Base-by-base conservation (phyloP, 2,888 invertebrate genomes). In the Acrocyrtus sp. region DNA sequence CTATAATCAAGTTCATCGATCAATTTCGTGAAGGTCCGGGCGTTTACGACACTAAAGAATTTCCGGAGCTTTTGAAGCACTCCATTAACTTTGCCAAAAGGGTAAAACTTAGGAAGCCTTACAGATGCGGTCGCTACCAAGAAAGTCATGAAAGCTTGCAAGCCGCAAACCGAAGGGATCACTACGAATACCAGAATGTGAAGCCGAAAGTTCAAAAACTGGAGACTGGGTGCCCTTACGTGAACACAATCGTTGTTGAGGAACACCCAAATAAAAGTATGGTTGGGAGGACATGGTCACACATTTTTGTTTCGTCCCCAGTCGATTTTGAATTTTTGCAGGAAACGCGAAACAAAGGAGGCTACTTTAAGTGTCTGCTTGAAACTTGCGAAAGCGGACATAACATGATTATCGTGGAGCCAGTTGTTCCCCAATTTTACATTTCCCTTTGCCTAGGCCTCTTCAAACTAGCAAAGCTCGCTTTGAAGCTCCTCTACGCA, bases 391-490 rank as follows among this genome's bases (percentile, higher is more conserved):
- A 3, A 1, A 62, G 63, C 15, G 26, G n/a, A 6, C 70, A 72
- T 45, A 51, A 72, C 15, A 45, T 72, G 45, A 72, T 72, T 29
- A 26, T 72, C 3, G 34, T 72, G 21, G 70, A 72, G n/a, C 70
- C 70, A 4, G 51, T 72, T 8, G 3, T n/a, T 5, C 6, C 70
- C 1, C 51, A 26, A 0, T 72, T 54, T 24, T 51, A 63, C 43
- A 48, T 47, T 4, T n/a, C 17, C 8, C 17, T 51, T 3, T 27
- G 39, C 22, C 8, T 51, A 17, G n/a, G 57, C 4, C 2, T 41
- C 3, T 58, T 63, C 21, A 51, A 34, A 24, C 57, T 57, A 45
- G 27, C 50, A 6, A 62, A 70, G 39, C 1, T 56, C 8, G 24
- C 34, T 0, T 15, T 72, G 15, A 50, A 72, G 22, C 15, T 22